phyloP scores from a whole-genome alignment of 1,140 invertebrate species.

The Bombus polaris region DNA sequence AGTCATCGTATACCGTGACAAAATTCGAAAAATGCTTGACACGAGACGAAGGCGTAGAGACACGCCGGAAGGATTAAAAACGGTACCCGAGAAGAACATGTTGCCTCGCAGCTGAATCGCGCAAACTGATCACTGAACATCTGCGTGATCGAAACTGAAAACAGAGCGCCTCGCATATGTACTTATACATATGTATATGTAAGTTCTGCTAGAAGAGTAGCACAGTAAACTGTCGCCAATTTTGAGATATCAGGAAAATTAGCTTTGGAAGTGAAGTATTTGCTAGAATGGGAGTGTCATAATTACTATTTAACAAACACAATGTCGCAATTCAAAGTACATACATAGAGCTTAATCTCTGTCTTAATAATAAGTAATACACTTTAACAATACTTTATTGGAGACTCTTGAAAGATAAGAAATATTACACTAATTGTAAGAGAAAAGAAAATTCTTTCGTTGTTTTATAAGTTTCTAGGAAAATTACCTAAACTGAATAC shows the following conservation, averaged over 20 bases:
- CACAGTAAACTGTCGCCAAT: not conserved
- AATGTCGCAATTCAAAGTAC: not conserved
- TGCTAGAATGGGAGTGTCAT: too few relatives aligned
- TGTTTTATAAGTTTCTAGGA: not conserved
- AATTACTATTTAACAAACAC: not conserved
- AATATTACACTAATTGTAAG: not conserved
- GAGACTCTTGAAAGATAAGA: not conserved
- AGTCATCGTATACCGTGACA: not conserved
- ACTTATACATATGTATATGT: not conserved
- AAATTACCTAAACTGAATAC: too few relatives aligned
- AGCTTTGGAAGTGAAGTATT: too few relatives aligned
- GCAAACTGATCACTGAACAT: conserved; percentile 4
- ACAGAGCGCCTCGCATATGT: not conserved
- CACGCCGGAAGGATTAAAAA: not conserved
- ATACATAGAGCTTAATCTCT: not conserved
- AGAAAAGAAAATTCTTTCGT: not conserved
- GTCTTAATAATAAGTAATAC: not conserved
- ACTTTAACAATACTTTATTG: not conserved
- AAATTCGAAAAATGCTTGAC: conserved; percentile 5
- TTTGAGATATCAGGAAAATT: not conserved
- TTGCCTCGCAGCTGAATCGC: not conserved
- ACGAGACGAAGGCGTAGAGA: not conserved
- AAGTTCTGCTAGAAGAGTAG: not conserved
- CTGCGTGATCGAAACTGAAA: conserved; percentile 38
- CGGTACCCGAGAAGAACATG: not conserved